A percentile compares a stretch with the other conserved stretches of the same genome.
Conservation (phyloP, 2,113 vertebrate genomes). For the Laticauda laticaudata region DNA sequence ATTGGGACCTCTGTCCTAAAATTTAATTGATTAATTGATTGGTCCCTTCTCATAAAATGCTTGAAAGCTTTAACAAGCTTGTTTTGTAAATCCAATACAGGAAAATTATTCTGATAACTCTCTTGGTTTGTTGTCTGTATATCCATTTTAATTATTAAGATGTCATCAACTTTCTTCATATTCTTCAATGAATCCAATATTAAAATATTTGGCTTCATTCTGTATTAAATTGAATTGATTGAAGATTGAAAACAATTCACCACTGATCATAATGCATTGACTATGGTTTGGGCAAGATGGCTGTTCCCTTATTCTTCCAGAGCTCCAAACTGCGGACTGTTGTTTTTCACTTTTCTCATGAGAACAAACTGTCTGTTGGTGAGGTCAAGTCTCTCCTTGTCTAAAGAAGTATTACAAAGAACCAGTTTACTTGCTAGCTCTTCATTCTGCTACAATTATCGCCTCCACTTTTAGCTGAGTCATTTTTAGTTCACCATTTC, state of each 20-base stretch:
- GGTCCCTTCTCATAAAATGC: neutral
- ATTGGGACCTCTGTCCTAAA: neutral
- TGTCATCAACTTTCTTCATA: neutral
- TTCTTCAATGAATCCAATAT: neutral
- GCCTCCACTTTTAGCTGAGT: neutral
- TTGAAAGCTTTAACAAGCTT: neutral
- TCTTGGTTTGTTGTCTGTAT: neutral
- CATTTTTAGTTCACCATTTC: neutral
- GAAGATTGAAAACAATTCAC: neutral
- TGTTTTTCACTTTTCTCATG: neutral
- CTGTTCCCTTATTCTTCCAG: neutral
- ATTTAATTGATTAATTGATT: neutral
- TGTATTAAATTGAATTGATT: neutral
- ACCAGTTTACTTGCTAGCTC: neutral
- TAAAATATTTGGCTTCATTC: neutral
- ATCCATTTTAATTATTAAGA: neutral
- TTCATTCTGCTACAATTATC: neutral
- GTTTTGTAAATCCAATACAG: neutral
- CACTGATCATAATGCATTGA: neutral
- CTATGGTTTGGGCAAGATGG: neutral
- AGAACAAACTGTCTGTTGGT: too few species aligned
- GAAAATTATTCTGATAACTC: neutral
- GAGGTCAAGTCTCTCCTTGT: neutral
- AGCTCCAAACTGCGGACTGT: neutral
- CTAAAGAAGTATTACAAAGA: neutral